Base-by-base conservation (phyloP, 2,113 vertebrate species). In the Cynoglossus semilaevis region DNA sequence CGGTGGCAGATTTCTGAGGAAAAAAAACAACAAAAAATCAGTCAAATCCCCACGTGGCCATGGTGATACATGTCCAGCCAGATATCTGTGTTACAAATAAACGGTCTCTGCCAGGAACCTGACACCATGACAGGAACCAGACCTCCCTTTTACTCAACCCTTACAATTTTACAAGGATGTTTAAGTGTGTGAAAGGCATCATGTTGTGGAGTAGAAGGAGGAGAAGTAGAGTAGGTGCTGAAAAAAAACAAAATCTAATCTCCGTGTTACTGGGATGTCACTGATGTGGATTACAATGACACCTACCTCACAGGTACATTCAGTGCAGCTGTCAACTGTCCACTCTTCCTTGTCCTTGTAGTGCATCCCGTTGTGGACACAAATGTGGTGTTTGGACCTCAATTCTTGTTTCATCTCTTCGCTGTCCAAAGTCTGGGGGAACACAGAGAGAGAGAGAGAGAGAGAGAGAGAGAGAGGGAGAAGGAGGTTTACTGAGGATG, bases 251-350 rank as follows among this genome's bases (percentile, higher is more conserved):
- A 3, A 29, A 22, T n/a, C 13, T 12, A 8, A n/a, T 18, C 41
- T 38, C 61, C 65, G 54, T 51, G 15, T 41, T 62, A n/a, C n/a
- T n/a, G n/a, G n/a, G n/a, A n/a, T n/a, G n/a, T n/a, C n/a, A n/a
- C n/a, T n/a, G n/a, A n/a, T 53, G 48, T 63, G 62, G 50, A 38
- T 34, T 67, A 61, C 47, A 46, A 46, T 40, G 65, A 78, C 13
- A 47, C 81, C 86, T 85, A 98, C 96, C 95, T 98, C 94, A 76
- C 97, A 99, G 70, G 92, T 97, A 78, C 97, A 99, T 81, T 95
- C 93, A 0, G 96, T 99, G 79, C 97, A 99, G 85, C 90, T 92
- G 17, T 99, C 96, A 51, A 98, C 93, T 0, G 94, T 98, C 97
- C 97, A 99, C 47, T 96, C 94, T 0, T 93, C 93, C 4, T 89